A percentile compares a stretch with the other conserved stretches of the same genome.
phyloP scores from a whole-genome alignment of 2,888 invertebrate genomes.

The Melipona bicolor region DNA sequence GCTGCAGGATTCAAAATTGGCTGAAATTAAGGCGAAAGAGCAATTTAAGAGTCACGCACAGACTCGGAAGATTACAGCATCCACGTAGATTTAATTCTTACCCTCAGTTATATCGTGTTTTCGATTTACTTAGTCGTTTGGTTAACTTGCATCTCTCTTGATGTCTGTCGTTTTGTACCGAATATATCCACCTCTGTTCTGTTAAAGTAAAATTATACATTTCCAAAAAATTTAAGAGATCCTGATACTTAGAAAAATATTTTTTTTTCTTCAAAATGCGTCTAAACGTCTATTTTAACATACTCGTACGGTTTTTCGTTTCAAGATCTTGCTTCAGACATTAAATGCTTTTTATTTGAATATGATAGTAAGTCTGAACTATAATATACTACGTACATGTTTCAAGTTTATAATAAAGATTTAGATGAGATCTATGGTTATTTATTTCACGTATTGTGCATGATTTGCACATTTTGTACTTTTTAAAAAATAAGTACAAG shows the following conservation, averaged over 20 bases:
- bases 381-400: too few species aligned
- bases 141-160: not conserved
- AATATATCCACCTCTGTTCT: not conserved
- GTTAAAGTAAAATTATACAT: not conserved
- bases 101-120: not conserved
- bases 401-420: too few species aligned
- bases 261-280: too few species aligned
- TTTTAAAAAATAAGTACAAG: too few species aligned
- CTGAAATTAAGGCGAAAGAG: slow-evolving; percentile 56
- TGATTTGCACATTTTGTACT: too few species aligned
- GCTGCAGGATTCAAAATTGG: slow-evolving; percentile 52
- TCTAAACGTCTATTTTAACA: too few species aligned
- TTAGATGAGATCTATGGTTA: too few species aligned
- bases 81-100: slow-evolving; percentile 17
- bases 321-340: not conserved
- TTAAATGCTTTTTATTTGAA: too few species aligned
- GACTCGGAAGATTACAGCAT: slow-evolving; percentile 26
- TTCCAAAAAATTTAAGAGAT: not conserved
- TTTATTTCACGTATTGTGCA: too few species aligned
- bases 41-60: slow-evolving; percentile 49
- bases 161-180: not conserved
- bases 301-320: not conserved
- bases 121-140: slow-evolving; percentile 8
- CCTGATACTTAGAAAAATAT: not conserved
- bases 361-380: too few species aligned